Evolutionary conservation across 2,113 vertebrate species (phyloP).

Genomic region (Cololabis saira): DNA sequence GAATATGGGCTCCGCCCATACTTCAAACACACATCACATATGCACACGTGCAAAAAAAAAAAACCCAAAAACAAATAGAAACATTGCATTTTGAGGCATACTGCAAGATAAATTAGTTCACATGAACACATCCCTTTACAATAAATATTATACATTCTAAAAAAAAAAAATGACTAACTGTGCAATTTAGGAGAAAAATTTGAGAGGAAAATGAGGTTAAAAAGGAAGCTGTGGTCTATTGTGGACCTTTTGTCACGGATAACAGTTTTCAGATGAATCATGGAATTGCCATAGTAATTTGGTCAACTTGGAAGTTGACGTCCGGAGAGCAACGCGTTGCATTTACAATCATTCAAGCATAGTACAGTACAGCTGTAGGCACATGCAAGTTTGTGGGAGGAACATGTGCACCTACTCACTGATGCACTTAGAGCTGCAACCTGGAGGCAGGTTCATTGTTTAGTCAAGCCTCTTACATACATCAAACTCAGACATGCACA

Average conservation of each 20-base stretch:
- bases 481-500: slow-evolving; percentile 40
- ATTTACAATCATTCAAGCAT: slow-evolving; percentile 40
- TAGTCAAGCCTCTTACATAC: slow-evolving; percentile 38
- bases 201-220: slow-evolving; percentile 14
- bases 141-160: slow-evolving; percentile 70
- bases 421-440: slow-evolving; percentile 52
- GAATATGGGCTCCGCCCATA: slow-evolving; percentile 1
- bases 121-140: slow-evolving; percentile 68
- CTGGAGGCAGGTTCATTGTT: slow-evolving; percentile 39
- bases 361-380: slow-evolving; percentile 55
- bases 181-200: slow-evolving; percentile 61
- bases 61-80: slow-evolving; percentile 26
- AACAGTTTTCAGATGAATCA: slow-evolving; percentile 27
- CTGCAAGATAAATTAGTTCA: slow-evolving; percentile 61
- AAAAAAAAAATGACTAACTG: slow-evolving; percentile 54
- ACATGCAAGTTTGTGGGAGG: slow-evolving; percentile 61
- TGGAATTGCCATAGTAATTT: slow-evolving; percentile 13
- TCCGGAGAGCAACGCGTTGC: slow-evolving; percentile 38
- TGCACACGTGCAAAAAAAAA: slow-evolving; percentile 46
- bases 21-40: slow-evolving; percentile 34
- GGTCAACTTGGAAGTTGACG: slow-evolving; percentile 35
- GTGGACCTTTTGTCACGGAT: slow-evolving; percentile 68
- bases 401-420: slow-evolving; percentile 40
- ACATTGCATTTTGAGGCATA: slow-evolving; percentile 65
- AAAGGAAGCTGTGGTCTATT: slow-evolving; percentile 58